Base-by-base conservation (phyloP, 2,888 invertebrate species). In the Drosophila merina region DNA sequence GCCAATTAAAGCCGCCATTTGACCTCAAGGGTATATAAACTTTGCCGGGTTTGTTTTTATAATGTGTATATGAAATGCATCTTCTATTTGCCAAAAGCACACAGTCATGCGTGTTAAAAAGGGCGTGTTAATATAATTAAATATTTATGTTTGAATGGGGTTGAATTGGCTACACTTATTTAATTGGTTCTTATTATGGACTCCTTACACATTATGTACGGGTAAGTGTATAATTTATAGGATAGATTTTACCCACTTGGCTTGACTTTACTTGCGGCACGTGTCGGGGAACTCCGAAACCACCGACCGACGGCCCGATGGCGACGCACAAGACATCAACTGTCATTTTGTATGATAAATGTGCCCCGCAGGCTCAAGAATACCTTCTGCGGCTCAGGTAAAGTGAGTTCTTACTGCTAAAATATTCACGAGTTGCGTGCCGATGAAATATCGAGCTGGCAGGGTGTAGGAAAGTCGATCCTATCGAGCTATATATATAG, bases 301-400 rank as follows among this genome's bases (percentile, higher is more conserved):
- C 26, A 25, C 20, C 26, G 9, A 38, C 38, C 14, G 36, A 30
- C 14, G 31, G 4, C 4, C 44, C 8, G 56, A 63, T 56, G 72
- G 57, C 73, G 62, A 62, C 49, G 60, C 52, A 52, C 67, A 68
- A 64, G 75, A 69, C 75, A 69, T 66, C 52, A 74, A 71, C 57
- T 72, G 73, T 49, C 74, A 66, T 69, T 74, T 63, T 57, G 45
- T 28, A 59, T 76, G 76, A 74, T 48, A 74, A 68, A 81, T 56
- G 52, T 58, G 49, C 54, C 42, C 40, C 51, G 38, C 10, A 31
- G 28, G 42, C 51, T 20, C 38, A 36, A 28, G 51, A 44, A 57
- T 55, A 57, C 50, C 59, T 45, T 57, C 57, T 33, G 56, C 42
- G 68, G 59, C 66, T 64, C 77, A 64, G 66, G 62, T 79, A 75